Percentiles rank a stretch among this genome's conserved stretches.
phyloP scores from a whole-genome alignment of 2,797 vertebrate genomes.

The Trachops cirrhosus region DNA sequence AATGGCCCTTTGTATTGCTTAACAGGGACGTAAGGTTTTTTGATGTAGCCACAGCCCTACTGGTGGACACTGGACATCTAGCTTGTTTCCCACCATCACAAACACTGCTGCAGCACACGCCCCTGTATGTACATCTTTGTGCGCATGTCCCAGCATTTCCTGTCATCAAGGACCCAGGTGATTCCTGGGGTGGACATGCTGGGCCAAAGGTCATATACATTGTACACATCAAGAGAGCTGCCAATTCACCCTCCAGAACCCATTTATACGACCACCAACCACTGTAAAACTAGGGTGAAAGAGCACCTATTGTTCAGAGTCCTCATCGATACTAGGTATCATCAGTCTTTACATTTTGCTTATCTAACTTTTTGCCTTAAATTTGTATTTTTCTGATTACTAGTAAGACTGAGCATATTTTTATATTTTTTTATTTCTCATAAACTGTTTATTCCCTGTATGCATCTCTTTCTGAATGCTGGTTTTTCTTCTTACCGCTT shows the following conservation, averaged over 20 bases:
- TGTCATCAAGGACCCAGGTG: not conserved
- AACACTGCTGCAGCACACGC: not conserved
- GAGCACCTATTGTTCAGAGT: not conserved
- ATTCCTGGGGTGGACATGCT: not conserved
- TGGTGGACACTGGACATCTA: not conserved
- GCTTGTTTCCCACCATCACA: not conserved
- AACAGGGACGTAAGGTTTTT: not conserved
- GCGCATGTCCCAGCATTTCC: not conserved
- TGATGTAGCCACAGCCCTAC: not conserved
- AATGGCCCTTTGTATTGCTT: not conserved
- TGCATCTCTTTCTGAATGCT: not conserved
- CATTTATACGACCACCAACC: not conserved
- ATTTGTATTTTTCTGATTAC: not conserved
- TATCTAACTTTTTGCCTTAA: not conserved
- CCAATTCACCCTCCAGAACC: not conserved
- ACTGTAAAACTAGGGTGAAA: not conserved
- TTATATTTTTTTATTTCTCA: not conserved
- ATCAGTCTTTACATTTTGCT: not conserved
- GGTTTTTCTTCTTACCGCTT: not conserved
- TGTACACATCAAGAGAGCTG: not conserved
- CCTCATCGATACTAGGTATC: not conserved
- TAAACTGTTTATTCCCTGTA: not conserved
- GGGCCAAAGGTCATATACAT: not conserved
- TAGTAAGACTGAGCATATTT: not conserved
- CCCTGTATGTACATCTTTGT: not conserved